A percentile compares a stretch with the other conserved stretches of the same genome.
Conservation (phyloP, 2,797 vertebrate genomes). For the Syngnathus rostellatus region DNA sequence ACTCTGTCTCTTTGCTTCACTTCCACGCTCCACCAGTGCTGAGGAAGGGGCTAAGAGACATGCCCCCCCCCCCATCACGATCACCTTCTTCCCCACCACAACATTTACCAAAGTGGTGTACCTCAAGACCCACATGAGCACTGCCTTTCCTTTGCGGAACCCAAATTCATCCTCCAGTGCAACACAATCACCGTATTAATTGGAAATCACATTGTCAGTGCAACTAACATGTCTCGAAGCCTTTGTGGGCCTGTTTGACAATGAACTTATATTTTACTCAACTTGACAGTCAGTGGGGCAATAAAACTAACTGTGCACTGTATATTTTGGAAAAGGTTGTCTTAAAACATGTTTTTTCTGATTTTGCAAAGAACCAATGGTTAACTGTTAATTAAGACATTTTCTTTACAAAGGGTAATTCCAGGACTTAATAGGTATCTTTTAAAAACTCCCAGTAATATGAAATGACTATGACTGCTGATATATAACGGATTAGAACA, state of each 20-base stretch:
- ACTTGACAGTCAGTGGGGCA: not conserved
- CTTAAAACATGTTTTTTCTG: not conserved
- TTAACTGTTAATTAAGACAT: too few species aligned
- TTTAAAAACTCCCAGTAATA: too few species aligned
- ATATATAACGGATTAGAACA: not conserved
- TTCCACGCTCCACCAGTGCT: slow-evolving; percentile 62
- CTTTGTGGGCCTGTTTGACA: not conserved
- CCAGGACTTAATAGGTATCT: too few species aligned
- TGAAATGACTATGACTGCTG: too few species aligned
- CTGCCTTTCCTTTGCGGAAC: not conserved
- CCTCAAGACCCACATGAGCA: not conserved
- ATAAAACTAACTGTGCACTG: not conserved
- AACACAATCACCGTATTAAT: not conserved
- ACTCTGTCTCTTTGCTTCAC: slow-evolving; percentile 71
- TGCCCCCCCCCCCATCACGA: slow-evolving; percentile 43
- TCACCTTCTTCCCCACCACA: slow-evolving; percentile 19
- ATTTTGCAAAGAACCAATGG: not conserved
- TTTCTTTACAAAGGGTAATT: too few species aligned
- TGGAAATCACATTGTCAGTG: not conserved
- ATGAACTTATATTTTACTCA: not conserved
- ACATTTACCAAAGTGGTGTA: not conserved
- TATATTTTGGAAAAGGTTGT: not conserved
- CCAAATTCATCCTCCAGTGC: not conserved
- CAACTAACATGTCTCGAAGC: not conserved
- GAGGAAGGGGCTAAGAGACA: slow-evolving; percentile 44